Conservation (phyloP, 1,140 invertebrate genomes). For the Eriosoma lanigerum region DNA sequence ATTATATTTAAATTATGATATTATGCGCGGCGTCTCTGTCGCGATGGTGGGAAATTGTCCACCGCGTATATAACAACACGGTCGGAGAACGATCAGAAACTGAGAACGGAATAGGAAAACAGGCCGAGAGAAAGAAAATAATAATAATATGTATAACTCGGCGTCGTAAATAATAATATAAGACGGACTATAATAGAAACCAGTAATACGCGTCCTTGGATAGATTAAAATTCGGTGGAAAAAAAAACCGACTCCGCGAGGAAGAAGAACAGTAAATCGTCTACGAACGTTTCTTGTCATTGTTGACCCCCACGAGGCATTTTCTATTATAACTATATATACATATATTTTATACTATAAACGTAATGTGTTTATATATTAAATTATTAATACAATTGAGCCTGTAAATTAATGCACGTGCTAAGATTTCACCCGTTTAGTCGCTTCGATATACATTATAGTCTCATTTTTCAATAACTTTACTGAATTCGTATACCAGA, state of each 20-base stretch:
- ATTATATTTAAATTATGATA: neutral
- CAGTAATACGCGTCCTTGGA: constrained; percentile 43
- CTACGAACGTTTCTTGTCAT: constrained; percentile 5
- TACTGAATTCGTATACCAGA: too few species aligned
- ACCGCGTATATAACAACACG: neutral
- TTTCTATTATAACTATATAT: constrained; percentile 15
- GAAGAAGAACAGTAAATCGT: constrained; percentile 36
- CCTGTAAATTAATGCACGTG: neutral
- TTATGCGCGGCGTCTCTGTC: neutral
- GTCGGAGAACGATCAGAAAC: neutral
- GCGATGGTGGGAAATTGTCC: constrained; percentile 18
- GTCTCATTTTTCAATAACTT: neutral
- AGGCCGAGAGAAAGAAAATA: neutral
- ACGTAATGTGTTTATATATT: too few species aligned
- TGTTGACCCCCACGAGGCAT: constrained; percentile 26
- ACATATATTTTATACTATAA: neutral
- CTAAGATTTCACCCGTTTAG: neutral
- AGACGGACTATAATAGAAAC: constrained; percentile 38
- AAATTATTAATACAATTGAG: neutral
- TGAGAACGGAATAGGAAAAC: constrained; percentile 19
- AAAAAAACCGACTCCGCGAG: constrained; percentile 12
- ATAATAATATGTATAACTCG: constrained; percentile 13
- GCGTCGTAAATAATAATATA: constrained; percentile 42
- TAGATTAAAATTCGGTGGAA: constrained; percentile 42
- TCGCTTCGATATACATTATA: neutral